Conservation (phyloP, 2,797 vertebrate genomes). For the Bovichtus variegatus region DNA sequence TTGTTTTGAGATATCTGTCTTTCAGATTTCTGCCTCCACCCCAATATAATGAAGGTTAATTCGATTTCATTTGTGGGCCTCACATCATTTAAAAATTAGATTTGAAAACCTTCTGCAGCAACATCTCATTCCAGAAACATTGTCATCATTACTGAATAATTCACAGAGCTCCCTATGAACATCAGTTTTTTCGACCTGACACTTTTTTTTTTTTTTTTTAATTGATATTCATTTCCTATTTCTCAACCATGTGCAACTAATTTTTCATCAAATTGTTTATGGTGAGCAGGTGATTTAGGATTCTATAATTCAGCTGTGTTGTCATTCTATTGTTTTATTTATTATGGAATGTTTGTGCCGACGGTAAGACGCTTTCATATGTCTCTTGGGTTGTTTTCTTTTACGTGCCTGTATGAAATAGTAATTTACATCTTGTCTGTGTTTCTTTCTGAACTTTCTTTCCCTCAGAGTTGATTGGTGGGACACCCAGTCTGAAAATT, state of each 20-base stretch:
- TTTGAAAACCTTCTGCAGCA: background rate
- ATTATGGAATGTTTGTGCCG: conserved; percentile 11
- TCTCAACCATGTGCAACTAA: background rate
- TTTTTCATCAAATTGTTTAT: conserved; percentile 17
- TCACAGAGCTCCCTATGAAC: conserved; percentile 1
- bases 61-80: conserved; percentile 27
- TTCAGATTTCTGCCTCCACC: conserved; percentile 17
- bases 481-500: conserved; percentile 87
- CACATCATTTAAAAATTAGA: conserved; percentile 8
- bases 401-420: conserved; percentile 7
- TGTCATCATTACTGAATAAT: conserved; percentile 13
- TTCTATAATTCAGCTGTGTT: conserved; percentile 7
- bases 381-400: conserved; percentile 4
- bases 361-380: conserved; percentile 17
- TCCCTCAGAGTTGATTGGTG: conserved; percentile 83
- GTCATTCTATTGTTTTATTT: conserved; percentile 16
- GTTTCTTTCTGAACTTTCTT: conserved; percentile 7
- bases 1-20: conserved; percentile 10
- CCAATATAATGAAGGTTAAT: conserved; percentile 31
- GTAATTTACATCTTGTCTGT: conserved; percentile 27
- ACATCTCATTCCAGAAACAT: conserved; percentile 27
- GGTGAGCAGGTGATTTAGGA: background rate
- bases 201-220: conserved; percentile 1
- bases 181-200: conserved; percentile 22
- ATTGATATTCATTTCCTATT: conserved; percentile 24